Base-by-base conservation (phyloP, 2,888 invertebrate genomes). In the Morpho helenor region DNA sequence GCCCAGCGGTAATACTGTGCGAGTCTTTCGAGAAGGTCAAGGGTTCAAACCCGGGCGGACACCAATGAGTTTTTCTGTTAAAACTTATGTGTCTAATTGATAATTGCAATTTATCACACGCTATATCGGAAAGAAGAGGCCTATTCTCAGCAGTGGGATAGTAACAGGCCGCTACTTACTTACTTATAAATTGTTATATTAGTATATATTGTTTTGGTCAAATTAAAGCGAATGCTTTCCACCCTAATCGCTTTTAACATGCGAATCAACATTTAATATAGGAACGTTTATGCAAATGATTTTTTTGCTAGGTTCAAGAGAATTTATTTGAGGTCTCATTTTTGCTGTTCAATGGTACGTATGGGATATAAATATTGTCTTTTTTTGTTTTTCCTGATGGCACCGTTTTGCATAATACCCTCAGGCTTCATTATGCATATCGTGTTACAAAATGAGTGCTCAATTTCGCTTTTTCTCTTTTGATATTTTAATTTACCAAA, bases 311-410 rank as follows among this genome's bases (percentile, higher is more conserved):
- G 53, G 62, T 66, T 70, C 67, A 68, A 69, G 69, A 62, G 67
- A 76, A 82, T 84, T 79, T 71, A 81, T 79, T 81, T 77, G 82
- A 73, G 81, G 79, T 72, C 77, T 80, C 79, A 68, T 76, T 79
- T 82, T 73, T 70, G 70, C 75, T 81, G 84, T 78, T 80, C 80
- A 85, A 84, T 84, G 84, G 76, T 70, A 78, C 84, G 84, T 80
- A 73, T 71, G 77, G 76, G 80, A 71, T 73, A 84, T 84, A 82
- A 84, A 84, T 84, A 84, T 81, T 80, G 79, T 79, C 76, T 76
- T 75, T 73, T 70, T 71, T 74, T 74, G 68, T 77, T 80, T 79
- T 76, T 73, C 16, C 64, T 67, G 68, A 72, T 71, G 69, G 66
- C 66, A 59, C 61, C 65, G 66, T 68, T 75, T 84, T 80, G 79